Percentiles rank a stretch among this genome's conserved stretches.
These are phyloP conservation scores for Patiria pectinifera DNA, from an alignment of 53 echinoderm and acorn worm species.

Conservation along the genomic window DNA sequence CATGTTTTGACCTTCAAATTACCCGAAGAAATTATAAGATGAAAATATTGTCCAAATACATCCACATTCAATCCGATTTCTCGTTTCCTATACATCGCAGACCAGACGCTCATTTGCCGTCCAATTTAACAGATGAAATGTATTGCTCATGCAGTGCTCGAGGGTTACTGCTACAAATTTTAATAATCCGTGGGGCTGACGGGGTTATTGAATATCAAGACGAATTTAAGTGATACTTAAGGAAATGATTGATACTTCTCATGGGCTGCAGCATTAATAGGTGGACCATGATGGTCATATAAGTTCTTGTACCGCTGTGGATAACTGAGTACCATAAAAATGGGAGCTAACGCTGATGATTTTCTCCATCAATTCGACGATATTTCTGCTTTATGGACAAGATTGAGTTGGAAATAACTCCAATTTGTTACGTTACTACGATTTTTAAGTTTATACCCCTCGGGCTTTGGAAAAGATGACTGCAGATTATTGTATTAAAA, in stretches of 20 bases:
- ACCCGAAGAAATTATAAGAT: background rate
- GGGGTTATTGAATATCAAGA: background rate
- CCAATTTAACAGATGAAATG: background rate
- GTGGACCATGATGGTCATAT: background rate
- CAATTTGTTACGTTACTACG: too few species aligned
- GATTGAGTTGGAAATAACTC: too few species aligned
- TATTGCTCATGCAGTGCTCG: background rate
- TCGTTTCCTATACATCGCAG: background rate
- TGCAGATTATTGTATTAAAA: too few species aligned
- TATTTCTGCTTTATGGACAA: too few species aligned
- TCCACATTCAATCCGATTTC: background rate
- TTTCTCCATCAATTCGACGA: too few species aligned
- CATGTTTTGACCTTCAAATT: background rate
- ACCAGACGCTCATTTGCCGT: background rate
- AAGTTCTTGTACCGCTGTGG: background rate
- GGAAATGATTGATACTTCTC: constrained; percentile 1
- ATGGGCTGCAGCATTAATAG: background rate
- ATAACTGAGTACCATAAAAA: background rate
- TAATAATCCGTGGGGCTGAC: background rate
- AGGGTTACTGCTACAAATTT: background rate
- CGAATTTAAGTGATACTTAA: background rate
- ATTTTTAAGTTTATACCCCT: too few species aligned
- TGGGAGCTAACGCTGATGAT: too few species aligned
- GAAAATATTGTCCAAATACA: background rate
- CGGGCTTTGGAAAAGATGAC: too few species aligned